Conservation (phyloP, 2,113 vertebrate species). For the Neoarius graeffei region DNA sequence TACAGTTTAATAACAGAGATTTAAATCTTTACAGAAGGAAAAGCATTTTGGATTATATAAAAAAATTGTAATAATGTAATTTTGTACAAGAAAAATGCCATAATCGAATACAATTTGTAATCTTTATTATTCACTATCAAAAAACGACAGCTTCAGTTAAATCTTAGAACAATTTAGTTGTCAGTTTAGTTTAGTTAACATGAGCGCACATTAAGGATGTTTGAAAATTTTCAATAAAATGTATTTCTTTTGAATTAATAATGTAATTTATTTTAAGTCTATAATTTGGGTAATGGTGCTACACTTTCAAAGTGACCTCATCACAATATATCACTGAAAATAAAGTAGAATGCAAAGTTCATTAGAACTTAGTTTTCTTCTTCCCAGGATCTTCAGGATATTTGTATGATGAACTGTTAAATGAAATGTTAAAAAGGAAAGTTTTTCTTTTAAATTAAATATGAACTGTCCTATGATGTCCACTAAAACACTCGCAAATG, state of each 20-base stretch:
- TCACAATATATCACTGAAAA: constrained; percentile 3
- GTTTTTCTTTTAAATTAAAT: too few species aligned
- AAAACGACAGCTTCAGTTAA: background rate
- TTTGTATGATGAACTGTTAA: too few species aligned
- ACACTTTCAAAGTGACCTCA: background rate
- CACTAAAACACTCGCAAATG: too few species aligned
- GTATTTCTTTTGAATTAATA: background rate
- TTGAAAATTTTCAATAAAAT: background rate
- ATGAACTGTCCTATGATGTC: too few species aligned
- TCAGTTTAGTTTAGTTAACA: background rate
- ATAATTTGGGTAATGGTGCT: background rate
- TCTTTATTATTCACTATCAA: background rate
- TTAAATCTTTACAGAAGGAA: background rate
- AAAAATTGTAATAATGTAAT: background rate
- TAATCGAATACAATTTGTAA: too few species aligned
- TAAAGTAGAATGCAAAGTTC: background rate
- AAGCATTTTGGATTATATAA: background rate
- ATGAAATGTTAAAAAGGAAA: too few species aligned
- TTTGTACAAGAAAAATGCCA: too few species aligned
- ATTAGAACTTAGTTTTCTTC: background rate
- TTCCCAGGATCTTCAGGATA: background rate
- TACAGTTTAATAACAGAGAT: background rate
- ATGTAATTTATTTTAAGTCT: background rate
- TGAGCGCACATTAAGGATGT: constrained; percentile 8
- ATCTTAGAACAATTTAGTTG: background rate